These are phyloP conservation scores for Copsychus sechellarum DNA, from an alignment of 2,113 vertebrate species.

Conservation along the genomic window DNA sequence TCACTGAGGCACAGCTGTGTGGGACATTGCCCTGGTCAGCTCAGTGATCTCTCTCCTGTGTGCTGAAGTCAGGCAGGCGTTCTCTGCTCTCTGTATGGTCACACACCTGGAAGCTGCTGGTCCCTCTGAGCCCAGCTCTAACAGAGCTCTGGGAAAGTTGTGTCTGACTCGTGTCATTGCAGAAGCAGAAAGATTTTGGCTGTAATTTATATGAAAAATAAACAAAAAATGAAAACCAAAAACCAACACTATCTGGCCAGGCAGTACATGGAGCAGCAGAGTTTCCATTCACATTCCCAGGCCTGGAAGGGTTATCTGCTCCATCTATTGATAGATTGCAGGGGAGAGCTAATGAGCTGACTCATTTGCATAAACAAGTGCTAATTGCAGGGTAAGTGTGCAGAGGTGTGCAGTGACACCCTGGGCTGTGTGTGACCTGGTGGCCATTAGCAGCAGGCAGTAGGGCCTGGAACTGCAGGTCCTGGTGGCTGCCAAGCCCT, in stretches of 20 bases:
- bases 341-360: neutral
- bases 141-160: neutral
- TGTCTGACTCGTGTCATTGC: neutral
- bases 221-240: too few relatives aligned
- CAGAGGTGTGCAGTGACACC: neutral
- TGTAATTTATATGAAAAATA: neutral
- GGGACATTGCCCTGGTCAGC: rapidly evolving
- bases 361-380: neutral
- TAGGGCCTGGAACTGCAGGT: neutral
- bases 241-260: too few relatives aligned
- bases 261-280: neutral
- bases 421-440: neutral
- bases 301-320: neutral
- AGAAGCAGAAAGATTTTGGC: neutral
- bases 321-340: neutral
- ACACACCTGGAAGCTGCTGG: neutral
- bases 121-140: neutral
- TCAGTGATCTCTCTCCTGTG: rapidly evolving
- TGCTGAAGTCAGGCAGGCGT: rapidly evolving
- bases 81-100: neutral
- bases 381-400: neutral
- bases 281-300: neutral
- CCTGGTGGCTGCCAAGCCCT: rapidly evolving
- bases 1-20: neutral
- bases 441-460: neutral